Conservation (phyloP, 2,888 invertebrate species). For the Drosophila borborema region DNA sequence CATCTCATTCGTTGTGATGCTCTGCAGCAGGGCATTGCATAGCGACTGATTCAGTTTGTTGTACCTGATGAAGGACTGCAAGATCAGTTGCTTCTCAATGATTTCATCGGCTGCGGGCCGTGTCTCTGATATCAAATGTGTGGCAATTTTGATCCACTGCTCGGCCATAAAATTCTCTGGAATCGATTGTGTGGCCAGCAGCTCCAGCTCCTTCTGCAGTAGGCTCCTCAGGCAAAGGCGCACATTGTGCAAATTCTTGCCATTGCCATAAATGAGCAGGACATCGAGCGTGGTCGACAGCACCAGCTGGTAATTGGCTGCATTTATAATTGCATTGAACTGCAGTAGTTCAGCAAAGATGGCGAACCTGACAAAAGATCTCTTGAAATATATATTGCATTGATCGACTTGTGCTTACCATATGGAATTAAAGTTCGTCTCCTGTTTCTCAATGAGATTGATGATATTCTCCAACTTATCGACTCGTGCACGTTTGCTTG, state of each 20-base stretch:
- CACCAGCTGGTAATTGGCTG: slow-evolving; percentile 71
- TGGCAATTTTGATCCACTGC: slow-evolving; percentile 69
- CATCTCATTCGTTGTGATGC: slow-evolving; percentile 69
- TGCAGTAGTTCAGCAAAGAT: slow-evolving; percentile 76
- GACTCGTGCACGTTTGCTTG: slow-evolving; percentile 63
- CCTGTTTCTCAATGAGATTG: slow-evolving; percentile 52
- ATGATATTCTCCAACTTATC: slow-evolving; percentile 74
- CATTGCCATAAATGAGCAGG: slow-evolving; percentile 66
- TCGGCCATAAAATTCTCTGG: slow-evolving; percentile 37
- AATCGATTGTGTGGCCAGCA: slow-evolving; percentile 42
- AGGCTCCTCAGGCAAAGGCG: slow-evolving; percentile 65
- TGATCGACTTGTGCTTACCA: slow-evolving; percentile 61
- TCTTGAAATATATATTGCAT: not conserved
- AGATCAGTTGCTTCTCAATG: slow-evolving; percentile 75
- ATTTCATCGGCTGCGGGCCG: slow-evolving; percentile 58
- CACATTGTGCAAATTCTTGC: slow-evolving; percentile 65
- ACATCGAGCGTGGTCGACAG: slow-evolving; percentile 57
- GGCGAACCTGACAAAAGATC: slow-evolving; percentile 66
- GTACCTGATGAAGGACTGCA: slow-evolving; percentile 71
- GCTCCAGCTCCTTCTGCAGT: slow-evolving; percentile 61
- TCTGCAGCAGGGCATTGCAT: slow-evolving; percentile 68
- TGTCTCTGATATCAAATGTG: slow-evolving; percentile 72
- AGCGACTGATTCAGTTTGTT: slow-evolving; percentile 63
- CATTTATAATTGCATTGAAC: slow-evolving; percentile 63
- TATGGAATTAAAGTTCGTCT: slow-evolving; percentile 71